A percentile compares a stretch with the other conserved stretches of the same genome.
Evolutionary conservation across 2,797 vertebrate species (phyloP).

Genomic region (Dromococcyx pavoninus): DNA sequence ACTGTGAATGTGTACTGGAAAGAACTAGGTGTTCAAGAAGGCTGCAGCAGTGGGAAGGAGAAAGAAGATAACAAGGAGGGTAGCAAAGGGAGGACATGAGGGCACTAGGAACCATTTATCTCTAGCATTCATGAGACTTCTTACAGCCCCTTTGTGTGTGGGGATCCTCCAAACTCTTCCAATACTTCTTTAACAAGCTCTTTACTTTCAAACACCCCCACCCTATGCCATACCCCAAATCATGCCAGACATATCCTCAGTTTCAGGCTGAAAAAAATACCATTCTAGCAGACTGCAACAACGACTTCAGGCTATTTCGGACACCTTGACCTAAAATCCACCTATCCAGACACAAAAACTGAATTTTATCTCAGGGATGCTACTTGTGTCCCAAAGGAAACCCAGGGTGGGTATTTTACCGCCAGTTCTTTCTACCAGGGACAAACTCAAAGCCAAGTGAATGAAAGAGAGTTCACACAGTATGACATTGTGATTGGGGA

Average conservation of each 20-base stretch:
- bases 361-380: background rate
- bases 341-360: background rate
- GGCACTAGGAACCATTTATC: background rate
- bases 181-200: background rate
- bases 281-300: background rate
- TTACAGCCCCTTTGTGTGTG: background rate
- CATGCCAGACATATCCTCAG: background rate
- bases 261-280: background rate
- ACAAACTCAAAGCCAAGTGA: background rate
- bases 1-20: background rate
- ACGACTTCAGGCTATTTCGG: background rate
- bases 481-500: background rate
- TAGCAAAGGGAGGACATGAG: background rate
- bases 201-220: background rate
- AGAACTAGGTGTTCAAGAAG: background rate
- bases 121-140: background rate
- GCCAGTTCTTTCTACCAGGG: background rate
- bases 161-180: background rate
- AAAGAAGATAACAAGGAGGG: background rate
- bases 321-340: background rate
- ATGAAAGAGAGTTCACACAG: background rate
- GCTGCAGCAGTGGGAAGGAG: background rate
- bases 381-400: background rate
- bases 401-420: background rate
- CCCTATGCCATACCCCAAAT: background rate